A percentile compares a stretch with the other conserved stretches of the same genome.
Evolutionary conservation across 1,140 invertebrate genomes (phyloP).

Genomic region (Thaumatotibia leucotreta): DNA sequence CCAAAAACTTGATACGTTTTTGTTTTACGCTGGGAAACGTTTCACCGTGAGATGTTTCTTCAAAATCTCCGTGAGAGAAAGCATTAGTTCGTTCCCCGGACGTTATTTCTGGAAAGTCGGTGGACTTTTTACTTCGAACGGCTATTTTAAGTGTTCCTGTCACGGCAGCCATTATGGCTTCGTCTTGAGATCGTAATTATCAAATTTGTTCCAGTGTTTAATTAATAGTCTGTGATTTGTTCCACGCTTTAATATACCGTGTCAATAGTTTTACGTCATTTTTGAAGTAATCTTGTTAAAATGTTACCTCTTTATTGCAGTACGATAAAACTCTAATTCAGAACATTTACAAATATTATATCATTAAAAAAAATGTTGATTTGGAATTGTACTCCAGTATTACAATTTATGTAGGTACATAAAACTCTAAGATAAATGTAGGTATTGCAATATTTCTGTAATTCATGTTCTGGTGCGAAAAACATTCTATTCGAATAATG

Average conservation of each 20-base stretch:
- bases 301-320: background rate
- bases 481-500: too few relatives aligned
- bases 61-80: background rate
- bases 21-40: background rate
- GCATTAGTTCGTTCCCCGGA: conserved; percentile 3
- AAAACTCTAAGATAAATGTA: too few relatives aligned
- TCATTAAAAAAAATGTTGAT: too few relatives aligned
- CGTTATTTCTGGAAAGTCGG: conserved; percentile 24
- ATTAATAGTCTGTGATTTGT: conserved; percentile 27
- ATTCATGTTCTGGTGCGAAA: too few relatives aligned
- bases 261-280: conserved; percentile 4
- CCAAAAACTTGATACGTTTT: background rate
- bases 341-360: too few relatives aligned
- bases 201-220: conserved; percentile 43
- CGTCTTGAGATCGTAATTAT: conserved; percentile 31
- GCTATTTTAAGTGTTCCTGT: conserved; percentile 35
- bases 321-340: too few relatives aligned
- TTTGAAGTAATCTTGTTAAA: background rate
- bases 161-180: conserved; percentile 20
- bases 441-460: too few relatives aligned
- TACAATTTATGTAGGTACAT: too few relatives aligned
- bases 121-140: conserved; percentile 30
- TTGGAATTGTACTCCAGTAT: too few relatives aligned
- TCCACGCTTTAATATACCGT: conserved; percentile 9
- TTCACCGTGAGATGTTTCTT: background rate